Percentiles rank a stretch among this genome's conserved stretches.
Evolutionary conservation across 2,113 vertebrate genomes (phyloP).

Genomic region (Uria aalge): DNA sequence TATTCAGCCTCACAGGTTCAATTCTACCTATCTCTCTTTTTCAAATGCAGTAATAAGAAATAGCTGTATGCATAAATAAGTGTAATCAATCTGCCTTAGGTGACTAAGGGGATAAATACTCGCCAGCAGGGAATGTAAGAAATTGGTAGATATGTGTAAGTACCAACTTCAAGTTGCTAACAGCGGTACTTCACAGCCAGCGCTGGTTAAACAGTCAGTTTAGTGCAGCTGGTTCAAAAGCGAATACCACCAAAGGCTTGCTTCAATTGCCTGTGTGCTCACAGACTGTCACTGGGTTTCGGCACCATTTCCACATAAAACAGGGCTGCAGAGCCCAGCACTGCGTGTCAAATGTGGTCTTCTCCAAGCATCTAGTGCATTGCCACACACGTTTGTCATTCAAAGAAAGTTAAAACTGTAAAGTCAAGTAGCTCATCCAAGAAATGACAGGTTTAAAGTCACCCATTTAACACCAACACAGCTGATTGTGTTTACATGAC

Average conservation of each 20-base stretch:
- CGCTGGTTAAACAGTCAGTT: background rate
- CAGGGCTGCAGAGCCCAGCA: background rate
- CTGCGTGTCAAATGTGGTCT: background rate
- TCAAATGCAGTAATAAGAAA: background rate
- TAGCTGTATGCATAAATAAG: background rate
- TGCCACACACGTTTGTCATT: fast-evolving
- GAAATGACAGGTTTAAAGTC: background rate
- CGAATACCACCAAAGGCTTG: background rate
- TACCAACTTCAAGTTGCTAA: background rate
- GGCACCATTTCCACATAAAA: background rate
- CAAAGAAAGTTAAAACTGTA: background rate
- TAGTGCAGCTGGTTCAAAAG: background rate
- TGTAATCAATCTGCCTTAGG: background rate
- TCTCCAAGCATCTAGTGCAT: background rate
- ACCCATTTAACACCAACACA: background rate
- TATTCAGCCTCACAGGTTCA: background rate
- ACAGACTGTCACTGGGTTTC: background rate
- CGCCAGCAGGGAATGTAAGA: background rate
- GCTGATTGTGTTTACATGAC: background rate
- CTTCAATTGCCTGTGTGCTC: background rate
- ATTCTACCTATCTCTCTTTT: background rate
- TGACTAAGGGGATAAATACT: background rate
- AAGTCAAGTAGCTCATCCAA: background rate
- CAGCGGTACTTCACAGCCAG: background rate
- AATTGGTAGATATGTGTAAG: background rate